Evolutionary conservation across 2,113 vertebrate genomes (phyloP).

Genomic region (Indicator indicator): DNA sequence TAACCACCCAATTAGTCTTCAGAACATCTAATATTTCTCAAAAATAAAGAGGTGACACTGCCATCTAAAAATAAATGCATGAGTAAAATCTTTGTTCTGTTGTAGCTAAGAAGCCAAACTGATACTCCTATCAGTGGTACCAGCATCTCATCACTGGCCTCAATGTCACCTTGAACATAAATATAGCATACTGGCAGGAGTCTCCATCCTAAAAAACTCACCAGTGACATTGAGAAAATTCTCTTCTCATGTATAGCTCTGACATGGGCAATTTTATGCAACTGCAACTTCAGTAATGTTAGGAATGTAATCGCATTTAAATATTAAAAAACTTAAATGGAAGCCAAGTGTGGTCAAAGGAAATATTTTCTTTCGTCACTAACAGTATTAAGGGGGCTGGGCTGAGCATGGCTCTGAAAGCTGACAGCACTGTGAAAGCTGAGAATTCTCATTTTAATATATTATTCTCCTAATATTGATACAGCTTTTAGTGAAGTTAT

Average conservation of each 20-base stretch:
- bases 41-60: constrained; percentile 5
- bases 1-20: constrained; percentile 8
- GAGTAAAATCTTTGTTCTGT: neutral
- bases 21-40: neutral
- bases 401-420: neutral
- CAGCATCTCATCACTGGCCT: neutral
- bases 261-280: neutral
- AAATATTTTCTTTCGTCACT: neutral
- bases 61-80: neutral
- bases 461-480: neutral
- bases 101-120: neutral
- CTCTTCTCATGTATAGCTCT: neutral
- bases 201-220: neutral
- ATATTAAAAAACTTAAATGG: neutral
- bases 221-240: neutral
- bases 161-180: neutral
- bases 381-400: neutral
- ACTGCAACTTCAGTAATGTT: neutral
- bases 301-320: neutral
- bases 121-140: neutral
- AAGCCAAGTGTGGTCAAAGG: neutral
- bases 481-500: neutral
- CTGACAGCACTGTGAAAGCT: neutral
- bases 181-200: neutral
- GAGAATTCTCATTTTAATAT: neutral